phyloP scores from a whole-genome alignment of 2,888 invertebrate genomes.

The Xanthia togata region DNA sequence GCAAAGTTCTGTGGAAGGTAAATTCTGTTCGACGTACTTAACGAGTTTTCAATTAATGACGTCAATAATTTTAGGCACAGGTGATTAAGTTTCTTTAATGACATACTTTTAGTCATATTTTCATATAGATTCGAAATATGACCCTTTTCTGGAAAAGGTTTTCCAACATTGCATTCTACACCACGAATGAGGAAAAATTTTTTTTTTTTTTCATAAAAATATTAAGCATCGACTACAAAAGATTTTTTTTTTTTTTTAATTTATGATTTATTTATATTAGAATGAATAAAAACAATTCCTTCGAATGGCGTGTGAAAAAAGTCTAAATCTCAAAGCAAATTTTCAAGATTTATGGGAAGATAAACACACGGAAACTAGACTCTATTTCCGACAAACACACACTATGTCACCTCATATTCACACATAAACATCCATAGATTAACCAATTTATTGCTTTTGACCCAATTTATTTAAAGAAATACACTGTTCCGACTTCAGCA shows the following conservation, averaged over 20 bases:
- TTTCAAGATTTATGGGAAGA: constrained; percentile 1
- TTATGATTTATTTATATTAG: too few species aligned
- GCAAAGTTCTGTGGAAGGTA: constrained; percentile 31
- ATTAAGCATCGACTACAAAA: too few species aligned
- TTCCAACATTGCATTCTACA: neutral
- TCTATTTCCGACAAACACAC: constrained; percentile 20
- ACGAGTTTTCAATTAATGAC: constrained; percentile 53
- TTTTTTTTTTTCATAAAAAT: too few species aligned
- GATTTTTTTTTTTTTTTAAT: too few species aligned
- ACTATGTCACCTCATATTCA: constrained; percentile 18
- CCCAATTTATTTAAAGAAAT: constrained; percentile 38
- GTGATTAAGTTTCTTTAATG: neutral
- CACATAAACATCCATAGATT: constrained; percentile 42
- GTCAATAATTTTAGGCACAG: constrained; percentile 34
- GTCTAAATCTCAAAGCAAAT: constrained; percentile 24
- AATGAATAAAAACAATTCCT: neutral
- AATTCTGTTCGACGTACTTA: constrained; percentile 38
- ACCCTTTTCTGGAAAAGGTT: too few species aligned
- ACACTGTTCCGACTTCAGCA: constrained; percentile 27
- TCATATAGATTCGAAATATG: neutral
- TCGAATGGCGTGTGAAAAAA: neutral
- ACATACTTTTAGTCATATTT: neutral
- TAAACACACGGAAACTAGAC: constrained; percentile 29
- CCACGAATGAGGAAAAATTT: neutral
- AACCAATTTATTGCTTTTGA: constrained; percentile 32